Base-by-base conservation (phyloP, 2,797 vertebrate genomes). In the Clarias laeviceps region DNA sequence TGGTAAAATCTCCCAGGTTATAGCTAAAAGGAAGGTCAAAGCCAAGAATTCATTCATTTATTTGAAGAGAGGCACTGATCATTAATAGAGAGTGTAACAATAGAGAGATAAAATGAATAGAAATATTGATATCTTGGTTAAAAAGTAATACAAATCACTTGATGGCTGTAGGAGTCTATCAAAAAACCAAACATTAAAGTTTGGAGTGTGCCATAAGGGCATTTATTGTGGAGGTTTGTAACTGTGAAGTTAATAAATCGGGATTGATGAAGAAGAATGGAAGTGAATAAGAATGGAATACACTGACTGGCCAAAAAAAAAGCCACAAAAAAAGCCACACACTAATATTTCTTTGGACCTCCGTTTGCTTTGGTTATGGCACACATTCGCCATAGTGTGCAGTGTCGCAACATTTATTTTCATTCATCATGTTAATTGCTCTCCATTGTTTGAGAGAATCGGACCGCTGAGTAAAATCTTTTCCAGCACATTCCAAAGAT, bases 1-100 rank as follows among this genome's bases (percentile, higher is more conserved):
- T n/a, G 59, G 70, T 59, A 82, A 86, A 68, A 57, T 40, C 84
- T 74, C 27, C 37, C 29, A 82, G 79, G 69, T 66, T 66, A 81
- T 66, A 50, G 15, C 65, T 66, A 50, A 82, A 85, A 74, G 69
- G 29, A 81, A 65, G 66, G 54, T 82, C 69, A 59, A 72, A n/a
- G 57, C 40, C 80, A 65, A 54, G 7, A 40, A 79, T 62, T 32
- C 62, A 62, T 37, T 37, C 32, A 62, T 62, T 40, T 57, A 62
- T 62, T 37, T 62, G 32, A 79, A 79, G 57, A n/a, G 50, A 59
- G 34, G 50, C 6, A 32, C 24, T 29, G 61, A 50, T 32, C 50
- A 66, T 81, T 45, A 56, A 45, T 65, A 59, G 24, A 14, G 27
- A 82, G 70, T 74, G 24, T 17, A 85, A 72, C 57, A 84, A 45